These are phyloP conservation scores for Podarcis cretensis DNA, from an alignment of 2,113 vertebrate species.

Conservation along the genomic window DNA sequence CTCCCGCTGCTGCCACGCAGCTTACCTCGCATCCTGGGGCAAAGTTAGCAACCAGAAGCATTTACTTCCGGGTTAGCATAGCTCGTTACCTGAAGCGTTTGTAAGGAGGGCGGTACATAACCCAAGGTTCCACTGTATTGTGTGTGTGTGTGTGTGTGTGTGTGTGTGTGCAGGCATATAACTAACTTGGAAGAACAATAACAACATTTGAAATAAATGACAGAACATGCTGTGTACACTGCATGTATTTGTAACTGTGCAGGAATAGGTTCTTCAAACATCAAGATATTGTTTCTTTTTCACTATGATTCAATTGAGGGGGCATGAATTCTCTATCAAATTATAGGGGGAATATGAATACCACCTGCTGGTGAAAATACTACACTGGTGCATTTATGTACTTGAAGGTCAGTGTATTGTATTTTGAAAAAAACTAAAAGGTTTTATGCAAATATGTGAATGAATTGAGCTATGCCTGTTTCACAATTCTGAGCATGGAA, in stretches of 20 bases:
- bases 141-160: too few relatives aligned
- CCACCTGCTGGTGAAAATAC: neutral
- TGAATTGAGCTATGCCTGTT: too few relatives aligned
- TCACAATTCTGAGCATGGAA: neutral
- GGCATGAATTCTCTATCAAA: accelerated
- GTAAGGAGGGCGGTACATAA: too few relatives aligned
- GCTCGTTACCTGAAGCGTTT: too few relatives aligned
- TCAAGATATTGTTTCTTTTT: neutral
- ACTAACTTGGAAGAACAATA: neutral
- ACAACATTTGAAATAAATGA: neutral
- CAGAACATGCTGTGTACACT: neutral
- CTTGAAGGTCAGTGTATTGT: neutral
- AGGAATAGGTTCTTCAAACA: neutral
- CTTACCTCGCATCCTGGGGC: too few relatives aligned
- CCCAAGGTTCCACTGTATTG: too few relatives aligned
- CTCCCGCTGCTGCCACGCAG: too few relatives aligned
- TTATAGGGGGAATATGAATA: neutral
- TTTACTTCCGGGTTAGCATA: too few relatives aligned
- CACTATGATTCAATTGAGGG: neutral
- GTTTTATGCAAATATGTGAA: too few relatives aligned
- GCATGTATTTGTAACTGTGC: neutral
- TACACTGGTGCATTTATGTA: neutral
- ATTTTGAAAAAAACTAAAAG: too few relatives aligned
- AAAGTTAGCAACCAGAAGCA: too few relatives aligned
- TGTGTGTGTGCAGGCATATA: neutral